Percentiles rank a stretch among this genome's conserved stretches.
These are phyloP conservation scores for Mythimna ferrago DNA, from an alignment of 2,888 invertebrate genomes.

Conservation along the genomic window DNA sequence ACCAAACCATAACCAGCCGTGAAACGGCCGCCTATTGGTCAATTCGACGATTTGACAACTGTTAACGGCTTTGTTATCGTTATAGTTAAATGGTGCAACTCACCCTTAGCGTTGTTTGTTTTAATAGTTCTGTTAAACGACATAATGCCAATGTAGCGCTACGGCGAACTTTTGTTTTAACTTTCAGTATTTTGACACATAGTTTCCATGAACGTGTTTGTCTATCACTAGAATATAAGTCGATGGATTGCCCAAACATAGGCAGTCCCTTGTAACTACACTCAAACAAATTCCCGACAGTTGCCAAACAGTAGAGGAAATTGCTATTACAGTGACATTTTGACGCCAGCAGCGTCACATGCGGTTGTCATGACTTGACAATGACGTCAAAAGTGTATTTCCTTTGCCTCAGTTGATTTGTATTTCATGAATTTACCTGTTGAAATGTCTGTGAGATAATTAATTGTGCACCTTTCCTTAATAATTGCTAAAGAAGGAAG, in stretches of 20 bases:
- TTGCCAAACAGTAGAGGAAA: constrained; percentile 53
- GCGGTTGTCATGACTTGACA: background rate
- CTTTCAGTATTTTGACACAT: no score
- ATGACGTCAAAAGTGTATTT: constrained; percentile 18
- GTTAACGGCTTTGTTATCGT: no score
- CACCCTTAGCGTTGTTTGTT: no score
- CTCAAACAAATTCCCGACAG: background rate
- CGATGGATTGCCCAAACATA: background rate
- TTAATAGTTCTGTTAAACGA: no score
- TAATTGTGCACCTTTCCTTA: constrained; percentile 1
- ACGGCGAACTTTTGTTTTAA: no score
- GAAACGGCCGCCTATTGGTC: no score
- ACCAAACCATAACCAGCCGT: no score
- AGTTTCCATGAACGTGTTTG: no score
- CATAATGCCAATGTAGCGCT: no score
- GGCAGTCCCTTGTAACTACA: constrained; percentile 6
- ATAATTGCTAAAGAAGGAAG: background rate
- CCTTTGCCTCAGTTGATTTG: constrained; percentile 2
- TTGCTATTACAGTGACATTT: constrained; percentile 42
- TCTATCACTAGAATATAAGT: no score
- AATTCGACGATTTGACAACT: no score
- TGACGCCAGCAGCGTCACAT: constrained; percentile 48
- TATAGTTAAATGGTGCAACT: no score
- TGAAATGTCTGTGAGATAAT: background rate
- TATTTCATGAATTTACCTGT: constrained; percentile 11